Conservation (phyloP, 2,113 vertebrate genomes). For the Rhinichthys klamathensis region DNA sequence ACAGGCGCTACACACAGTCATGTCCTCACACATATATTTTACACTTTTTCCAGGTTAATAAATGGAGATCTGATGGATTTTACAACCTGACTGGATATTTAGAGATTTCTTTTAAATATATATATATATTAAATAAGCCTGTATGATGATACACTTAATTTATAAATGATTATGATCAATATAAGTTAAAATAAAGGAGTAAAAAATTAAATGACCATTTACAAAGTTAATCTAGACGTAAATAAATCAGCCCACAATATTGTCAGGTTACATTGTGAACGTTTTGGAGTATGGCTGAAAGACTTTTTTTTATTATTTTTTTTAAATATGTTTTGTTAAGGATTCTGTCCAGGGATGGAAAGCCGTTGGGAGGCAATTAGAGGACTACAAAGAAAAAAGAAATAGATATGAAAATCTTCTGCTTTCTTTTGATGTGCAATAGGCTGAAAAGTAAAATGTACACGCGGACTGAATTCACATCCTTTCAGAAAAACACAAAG, state of each 20-base stretch:
- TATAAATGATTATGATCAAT: no score
- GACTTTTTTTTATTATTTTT: constrained; percentile 51
- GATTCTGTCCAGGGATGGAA: constrained; percentile 79
- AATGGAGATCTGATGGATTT: neutral
- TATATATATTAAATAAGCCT: no score
- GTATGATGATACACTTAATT: no score
- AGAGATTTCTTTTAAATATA: neutral
- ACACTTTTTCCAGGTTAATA: neutral
- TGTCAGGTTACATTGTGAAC: constrained; percentile 55
- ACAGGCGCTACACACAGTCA: constrained; percentile 2
- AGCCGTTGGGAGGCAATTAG: constrained; percentile 83
- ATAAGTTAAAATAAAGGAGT: neutral
- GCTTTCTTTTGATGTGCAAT: constrained; percentile 79
- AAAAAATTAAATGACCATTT: neutral
- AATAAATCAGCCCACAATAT: neutral
- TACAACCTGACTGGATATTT: neutral
- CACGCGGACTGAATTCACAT: constrained; percentile 44
- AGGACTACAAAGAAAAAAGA: constrained; percentile 81
- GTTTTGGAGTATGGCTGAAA: constrained; percentile 62
- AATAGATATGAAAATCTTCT: constrained; percentile 80
- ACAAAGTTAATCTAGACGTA: neutral
- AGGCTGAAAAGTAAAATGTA: constrained; percentile 68
- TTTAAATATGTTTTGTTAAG: constrained; percentile 75
- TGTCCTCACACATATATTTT: neutral
- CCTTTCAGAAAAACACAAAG: constrained; percentile 44